Conservation (phyloP, 2,888 invertebrate species). For the Eristalinus aeneus region DNA sequence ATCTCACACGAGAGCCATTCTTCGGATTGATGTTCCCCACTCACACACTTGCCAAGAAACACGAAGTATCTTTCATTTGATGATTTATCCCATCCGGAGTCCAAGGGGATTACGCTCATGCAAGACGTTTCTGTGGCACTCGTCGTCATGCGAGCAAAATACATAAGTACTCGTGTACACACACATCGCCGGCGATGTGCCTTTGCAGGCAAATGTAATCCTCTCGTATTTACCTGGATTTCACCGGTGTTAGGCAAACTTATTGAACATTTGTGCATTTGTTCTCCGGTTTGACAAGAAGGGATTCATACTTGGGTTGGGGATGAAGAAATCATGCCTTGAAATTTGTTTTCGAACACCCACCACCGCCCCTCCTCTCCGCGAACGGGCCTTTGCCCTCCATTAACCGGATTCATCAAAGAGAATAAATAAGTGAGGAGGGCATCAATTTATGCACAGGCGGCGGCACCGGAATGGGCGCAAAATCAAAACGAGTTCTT, state of each 20-base stretch:
- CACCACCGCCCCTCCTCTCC: neutral
- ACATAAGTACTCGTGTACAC: neutral
- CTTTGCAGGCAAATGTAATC: neutral
- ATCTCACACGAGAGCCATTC: conserved; percentile 27
- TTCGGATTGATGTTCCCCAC: conserved; percentile 18
- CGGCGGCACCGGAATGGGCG: neutral
- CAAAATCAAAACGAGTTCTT: neutral
- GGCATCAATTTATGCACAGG: neutral
- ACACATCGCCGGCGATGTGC: neutral
- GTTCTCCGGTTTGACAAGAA: neutral
- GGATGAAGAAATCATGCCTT: neutral
- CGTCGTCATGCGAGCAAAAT: neutral
- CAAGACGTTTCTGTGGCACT: neutral
- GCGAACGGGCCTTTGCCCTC: neutral
- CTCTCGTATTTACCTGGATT: neutral
- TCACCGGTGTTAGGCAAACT: neutral
- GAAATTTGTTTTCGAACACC: neutral
- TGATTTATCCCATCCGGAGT: conserved; percentile 37
- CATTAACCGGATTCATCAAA: neutral
- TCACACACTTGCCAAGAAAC: neutral
- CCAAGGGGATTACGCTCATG: neutral
- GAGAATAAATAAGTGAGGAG: neutral
- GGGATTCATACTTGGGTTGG: neutral
- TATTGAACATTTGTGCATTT: neutral
- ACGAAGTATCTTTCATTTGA: conserved; percentile 38